Conservation (phyloP, 2,113 vertebrate species). For the Corapipo altera region DNA sequence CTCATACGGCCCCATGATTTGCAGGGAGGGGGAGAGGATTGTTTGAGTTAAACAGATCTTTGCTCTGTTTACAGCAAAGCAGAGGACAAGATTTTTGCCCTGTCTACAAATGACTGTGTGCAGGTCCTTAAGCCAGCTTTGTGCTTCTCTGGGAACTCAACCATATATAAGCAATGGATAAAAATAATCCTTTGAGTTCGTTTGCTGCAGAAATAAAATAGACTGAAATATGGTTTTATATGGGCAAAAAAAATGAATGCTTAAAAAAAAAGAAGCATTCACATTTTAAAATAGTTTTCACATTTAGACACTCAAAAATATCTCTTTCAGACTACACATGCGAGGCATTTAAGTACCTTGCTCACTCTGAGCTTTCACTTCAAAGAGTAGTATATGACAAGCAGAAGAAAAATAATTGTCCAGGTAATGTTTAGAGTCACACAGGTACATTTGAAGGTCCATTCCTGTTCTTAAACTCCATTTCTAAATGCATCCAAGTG, state of each 20-base stretch:
- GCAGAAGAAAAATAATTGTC: neutral
- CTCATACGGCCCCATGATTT: accelerated
- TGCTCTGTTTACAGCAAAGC: neutral
- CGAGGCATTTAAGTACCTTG: neutral
- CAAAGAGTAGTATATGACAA: neutral
- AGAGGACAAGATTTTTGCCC: neutral
- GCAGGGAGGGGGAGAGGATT: neutral
- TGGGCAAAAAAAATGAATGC: neutral
- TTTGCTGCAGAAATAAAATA: neutral
- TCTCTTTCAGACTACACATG: neutral
- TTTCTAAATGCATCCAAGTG: slow-evolving; percentile 61
- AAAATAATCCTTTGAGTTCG: neutral
- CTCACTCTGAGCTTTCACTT: neutral
- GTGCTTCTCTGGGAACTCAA: neutral
- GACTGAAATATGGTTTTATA: neutral
- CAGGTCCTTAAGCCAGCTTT: neutral
- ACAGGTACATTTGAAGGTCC: slow-evolving; percentile 17
- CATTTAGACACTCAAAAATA: neutral
- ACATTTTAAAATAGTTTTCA: neutral
- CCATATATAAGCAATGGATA: neutral
- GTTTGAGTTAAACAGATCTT: neutral
- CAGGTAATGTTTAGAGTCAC: neutral
- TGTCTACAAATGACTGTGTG: neutral
- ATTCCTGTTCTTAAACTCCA: neutral
- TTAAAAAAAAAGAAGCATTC: neutral